Evolutionary conservation across 2,888 invertebrate genomes (phyloP).

Genomic region (Drosophila macrospina): DNA sequence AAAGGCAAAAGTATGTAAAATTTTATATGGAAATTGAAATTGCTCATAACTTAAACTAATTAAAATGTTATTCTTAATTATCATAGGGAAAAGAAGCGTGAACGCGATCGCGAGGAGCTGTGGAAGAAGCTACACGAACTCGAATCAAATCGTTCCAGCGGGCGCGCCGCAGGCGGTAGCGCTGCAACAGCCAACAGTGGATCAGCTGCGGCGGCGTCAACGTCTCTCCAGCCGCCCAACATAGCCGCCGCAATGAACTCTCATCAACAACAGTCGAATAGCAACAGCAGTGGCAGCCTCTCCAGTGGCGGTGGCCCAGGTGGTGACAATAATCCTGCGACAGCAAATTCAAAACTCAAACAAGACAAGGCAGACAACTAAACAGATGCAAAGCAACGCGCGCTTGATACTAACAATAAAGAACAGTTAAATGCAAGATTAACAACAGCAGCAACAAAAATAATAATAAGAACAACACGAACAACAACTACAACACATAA

Average conservation of each 20-base stretch:
- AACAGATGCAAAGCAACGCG: conserved; percentile 64
- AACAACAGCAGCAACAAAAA: conserved; percentile 31
- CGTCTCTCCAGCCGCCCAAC: conserved; percentile 67
- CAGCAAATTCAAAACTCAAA: conserved; percentile 82
- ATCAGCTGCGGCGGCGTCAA: conserved; percentile 64
- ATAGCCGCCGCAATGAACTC: conserved; percentile 71
- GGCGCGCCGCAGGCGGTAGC: conserved; percentile 80
- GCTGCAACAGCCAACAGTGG: conserved; percentile 69
- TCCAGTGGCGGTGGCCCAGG: conserved; percentile 70
- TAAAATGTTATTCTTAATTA: background rate
- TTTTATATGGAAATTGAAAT: background rate
- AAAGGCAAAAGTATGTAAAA: conserved; percentile 96
- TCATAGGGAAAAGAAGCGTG: conserved; percentile 87
- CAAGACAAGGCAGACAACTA: conserved; percentile 81
- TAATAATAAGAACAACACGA: conserved; percentile 47
- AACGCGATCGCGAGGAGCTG: conserved; percentile 98
- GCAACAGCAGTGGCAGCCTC: conserved; percentile 76
- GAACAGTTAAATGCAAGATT: conserved; percentile 48
- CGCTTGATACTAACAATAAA: conserved; percentile 63
- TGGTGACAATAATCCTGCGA: conserved; percentile 83
- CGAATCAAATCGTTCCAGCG: conserved; percentile 89
- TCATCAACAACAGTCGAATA: conserved; percentile 84
- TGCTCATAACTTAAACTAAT: background rate
- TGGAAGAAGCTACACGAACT: conserved; percentile 98
- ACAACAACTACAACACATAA: conserved; percentile 45